These are phyloP conservation scores for Platycheirus rosarum DNA, from an alignment of 2,888 invertebrate species.

Conservation along the genomic window DNA sequence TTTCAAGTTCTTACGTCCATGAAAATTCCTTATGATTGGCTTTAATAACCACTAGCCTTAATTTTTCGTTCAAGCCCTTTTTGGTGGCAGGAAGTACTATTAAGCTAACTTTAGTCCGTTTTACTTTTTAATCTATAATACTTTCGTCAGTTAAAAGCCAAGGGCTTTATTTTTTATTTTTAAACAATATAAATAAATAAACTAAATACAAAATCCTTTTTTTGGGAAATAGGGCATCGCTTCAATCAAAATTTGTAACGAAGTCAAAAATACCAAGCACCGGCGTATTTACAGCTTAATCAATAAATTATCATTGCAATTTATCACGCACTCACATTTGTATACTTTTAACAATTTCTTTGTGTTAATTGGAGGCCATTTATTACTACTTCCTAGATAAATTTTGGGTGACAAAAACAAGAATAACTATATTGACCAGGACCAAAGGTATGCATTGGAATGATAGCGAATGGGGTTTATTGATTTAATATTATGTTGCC, in stretches of 20 bases:
- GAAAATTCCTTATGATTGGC: no score
- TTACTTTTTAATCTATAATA: no score
- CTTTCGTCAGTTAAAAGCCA: no score
- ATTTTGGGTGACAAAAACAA: neutral
- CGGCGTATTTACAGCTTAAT: conserved; percentile 49
- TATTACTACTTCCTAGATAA: conserved; percentile 17
- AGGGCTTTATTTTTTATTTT: no score
- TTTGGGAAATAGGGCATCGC: no score
- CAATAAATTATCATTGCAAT: conserved; percentile 66
- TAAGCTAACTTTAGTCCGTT: no score
- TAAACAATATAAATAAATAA: conserved; percentile 9
- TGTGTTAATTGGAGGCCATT: conserved; percentile 52
- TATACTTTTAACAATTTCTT: conserved; percentile 30
- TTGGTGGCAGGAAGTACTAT: no score
- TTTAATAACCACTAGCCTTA: no score
- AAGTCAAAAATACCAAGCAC: conserved; percentile 13
- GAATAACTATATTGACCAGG: conserved; percentile 25
- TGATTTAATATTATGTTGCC: conserved; percentile 64
- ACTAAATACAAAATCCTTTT: no score
- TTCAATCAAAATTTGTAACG: no score
- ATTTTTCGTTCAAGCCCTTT: no score
- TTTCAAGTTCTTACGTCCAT: no score
- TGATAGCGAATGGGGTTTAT: conserved; percentile 53
- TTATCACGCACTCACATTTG: conserved; percentile 44
- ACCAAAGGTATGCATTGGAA: neutral